Evolutionary conservation across 2,888 invertebrate genomes (phyloP), one percentile per base, ranked within the genome.

Genomic region (Cheilosia impressa): DNA sequence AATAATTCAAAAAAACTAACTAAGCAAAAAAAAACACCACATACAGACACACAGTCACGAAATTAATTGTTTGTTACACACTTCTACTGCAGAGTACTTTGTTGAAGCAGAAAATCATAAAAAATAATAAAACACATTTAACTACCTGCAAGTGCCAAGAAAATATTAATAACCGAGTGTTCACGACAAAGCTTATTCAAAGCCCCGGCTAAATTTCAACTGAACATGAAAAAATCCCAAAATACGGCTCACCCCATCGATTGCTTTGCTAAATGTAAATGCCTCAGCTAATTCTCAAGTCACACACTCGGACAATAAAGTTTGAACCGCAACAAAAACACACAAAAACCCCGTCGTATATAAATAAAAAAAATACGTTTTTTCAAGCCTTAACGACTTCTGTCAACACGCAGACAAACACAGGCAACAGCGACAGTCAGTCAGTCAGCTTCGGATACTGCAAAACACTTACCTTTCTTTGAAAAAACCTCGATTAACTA

Each of bases 401-500:
- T 7, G 57, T 17, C 50, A 52, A 62, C 53, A 71, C 24, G 47
- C 19, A 22, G n/a, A 38, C 38, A 7, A 31, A 24, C 13, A 10
- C 31, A 9, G 9, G 9, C 2, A 34, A 0, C 24, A 24, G 24
- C 0, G 13, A 4, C 10, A 22, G 19, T 22, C 9, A 17, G 17
- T 22, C 7, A 17, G 9, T 50, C 1, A 2, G 34, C 38, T 34
- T 27, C n/a, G 41, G 4, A 24, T 31, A 34, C 19, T 31, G 62
- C 19, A 69, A 66, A 84, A 65, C 69, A 76, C 87, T 93, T 93
- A 96, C 96, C 95, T 94, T 93, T 95, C 95, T 92, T 95, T 95
- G 91, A 95, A 94, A 91, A 95, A 94, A 92, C 95, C 95, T 89
- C 95, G 95, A 92, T 96, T 96, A 89, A 96, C 96, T 87, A 96